Base-by-base conservation (phyloP, 2,888 invertebrate genomes). In the Archips crataeganus region DNA sequence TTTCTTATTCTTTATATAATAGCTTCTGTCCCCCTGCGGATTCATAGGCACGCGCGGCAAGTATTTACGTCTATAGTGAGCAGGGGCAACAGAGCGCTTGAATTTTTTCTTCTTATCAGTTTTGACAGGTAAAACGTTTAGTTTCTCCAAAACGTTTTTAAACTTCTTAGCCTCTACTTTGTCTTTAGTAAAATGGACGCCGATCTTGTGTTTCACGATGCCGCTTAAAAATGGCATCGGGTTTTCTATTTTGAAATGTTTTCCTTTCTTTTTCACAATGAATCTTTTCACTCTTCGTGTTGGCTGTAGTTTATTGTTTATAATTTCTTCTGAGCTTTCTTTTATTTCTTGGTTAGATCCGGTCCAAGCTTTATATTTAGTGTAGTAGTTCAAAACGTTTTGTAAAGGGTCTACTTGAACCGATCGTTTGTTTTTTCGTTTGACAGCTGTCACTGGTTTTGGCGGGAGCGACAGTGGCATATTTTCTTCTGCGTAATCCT, bases 331-430 rank as follows among this genome's bases (percentile, higher is more conserved):
- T 8, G 70, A 42, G 13, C 64, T 61, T 2, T 69, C 62, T 13
- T 79, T 79, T 39, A 72, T 69, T 42, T 76, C 68, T 0, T 80
- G 78, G 49, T 91, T 90, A 0, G 87, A 82, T 13, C 81, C 81
- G 6, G 80, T 81, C 93, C 92, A 93, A 0, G 85, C 77, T 79
- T 93, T 92, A 70, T 90, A 84, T 80, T 94, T 94, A 0, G 85
- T 77, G 76, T 89, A 92, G 75, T 90, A 92, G 68, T 88, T 87
- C 0, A 89, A 77, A 9, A 91, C 74, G 68, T 87, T 81, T 0
- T 82, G 75, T 0, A 88, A 54, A 0, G 89, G 88, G 32, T 85
- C 80, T 66, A 79, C 81, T 32, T 80, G 67, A n/a, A 81, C 71
- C 0, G 88, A 87, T 0, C 89, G 85, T 77, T 86, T 91, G n/a